Conservation (phyloP, 2,113 vertebrate genomes). For the Etheostoma cragini region DNA sequence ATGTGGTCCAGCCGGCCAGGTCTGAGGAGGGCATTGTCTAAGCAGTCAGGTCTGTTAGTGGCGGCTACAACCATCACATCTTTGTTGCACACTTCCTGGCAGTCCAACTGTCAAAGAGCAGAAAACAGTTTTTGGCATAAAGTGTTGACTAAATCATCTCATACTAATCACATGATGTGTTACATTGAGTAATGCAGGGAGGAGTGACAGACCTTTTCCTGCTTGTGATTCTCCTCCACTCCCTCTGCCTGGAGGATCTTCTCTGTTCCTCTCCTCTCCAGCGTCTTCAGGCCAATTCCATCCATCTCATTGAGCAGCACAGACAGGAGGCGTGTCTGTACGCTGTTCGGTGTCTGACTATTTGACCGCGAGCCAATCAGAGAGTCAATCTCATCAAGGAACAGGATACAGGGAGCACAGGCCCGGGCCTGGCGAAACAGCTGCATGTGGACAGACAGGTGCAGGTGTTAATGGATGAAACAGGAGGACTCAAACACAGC, state of each 20-base stretch:
- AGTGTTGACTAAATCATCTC: not conserved
- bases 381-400: conserved; percentile 97
- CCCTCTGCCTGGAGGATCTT: conserved; percentile 78
- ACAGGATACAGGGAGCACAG: conserved; percentile 92
- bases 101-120: conserved; percentile 82
- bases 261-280: conserved; percentile 88
- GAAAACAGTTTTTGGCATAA: not conserved
- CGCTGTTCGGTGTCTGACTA: conserved; percentile 73
- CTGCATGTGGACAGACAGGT: conserved; percentile 73
- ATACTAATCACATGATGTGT: not conserved
- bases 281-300: conserved; percentile 89
- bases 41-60: conserved; percentile 92
- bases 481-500: not conserved
- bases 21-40: conserved; percentile 94
- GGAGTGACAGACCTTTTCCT: conserved; percentile 78
- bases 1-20: conserved; percentile 94
- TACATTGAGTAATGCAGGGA: not conserved
- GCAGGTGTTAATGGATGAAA: not conserved
- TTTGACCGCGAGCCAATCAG: conserved; percentile 89
- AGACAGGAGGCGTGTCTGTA: conserved; percentile 91
- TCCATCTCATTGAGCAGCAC: conserved; percentile 96
- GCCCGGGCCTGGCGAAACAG: conserved; percentile 93
- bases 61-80: conserved; percentile 93
- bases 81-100: conserved; percentile 88
- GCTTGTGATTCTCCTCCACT: conserved; percentile 62